A percentile compares a stretch with the other conserved stretches of the same genome.
Conservation (phyloP, 2,113 vertebrate genomes). For the Syrrhaptes paradoxus region DNA sequence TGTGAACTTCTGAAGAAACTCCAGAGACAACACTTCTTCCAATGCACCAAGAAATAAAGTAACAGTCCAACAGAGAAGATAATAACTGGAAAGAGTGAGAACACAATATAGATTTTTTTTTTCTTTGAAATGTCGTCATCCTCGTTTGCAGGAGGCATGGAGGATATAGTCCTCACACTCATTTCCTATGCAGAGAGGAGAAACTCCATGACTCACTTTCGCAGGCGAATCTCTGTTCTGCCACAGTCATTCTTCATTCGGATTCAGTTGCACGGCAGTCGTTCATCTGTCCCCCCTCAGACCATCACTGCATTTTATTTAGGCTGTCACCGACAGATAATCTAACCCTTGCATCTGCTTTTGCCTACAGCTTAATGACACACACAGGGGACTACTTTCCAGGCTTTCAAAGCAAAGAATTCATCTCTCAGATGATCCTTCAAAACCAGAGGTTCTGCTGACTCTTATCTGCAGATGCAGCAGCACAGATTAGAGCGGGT, state of each 20-base stretch:
- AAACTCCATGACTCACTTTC: not conserved
- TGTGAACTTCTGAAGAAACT: not conserved
- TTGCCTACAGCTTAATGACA: not conserved
- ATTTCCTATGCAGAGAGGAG: not conserved
- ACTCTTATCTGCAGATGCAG: slow-evolving; percentile 21
- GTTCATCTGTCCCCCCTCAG: not conserved
- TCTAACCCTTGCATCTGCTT: not conserved
- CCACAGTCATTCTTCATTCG: not conserved
- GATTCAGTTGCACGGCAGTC: not conserved
- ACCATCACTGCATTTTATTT: not conserved
- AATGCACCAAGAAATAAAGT: not conserved
- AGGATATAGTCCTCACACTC: fast-evolving
- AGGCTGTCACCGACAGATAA: not conserved
- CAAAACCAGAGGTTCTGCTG: not conserved
- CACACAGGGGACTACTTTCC: not conserved
- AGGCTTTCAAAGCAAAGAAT: not conserved
- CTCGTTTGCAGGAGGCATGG: fast-evolving
- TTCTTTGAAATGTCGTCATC: not conserved
- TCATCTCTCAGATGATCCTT: not conserved
- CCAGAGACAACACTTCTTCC: fast-evolving
- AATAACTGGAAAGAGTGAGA: fast-evolving
- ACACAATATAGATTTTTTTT: fast-evolving
- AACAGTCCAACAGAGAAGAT: fast-evolving
- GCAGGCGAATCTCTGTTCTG: not conserved
- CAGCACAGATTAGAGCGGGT: not conserved